phyloP scores from a whole-genome alignment of 2,113 vertebrate species.

The Psittacara wagleri region DNA sequence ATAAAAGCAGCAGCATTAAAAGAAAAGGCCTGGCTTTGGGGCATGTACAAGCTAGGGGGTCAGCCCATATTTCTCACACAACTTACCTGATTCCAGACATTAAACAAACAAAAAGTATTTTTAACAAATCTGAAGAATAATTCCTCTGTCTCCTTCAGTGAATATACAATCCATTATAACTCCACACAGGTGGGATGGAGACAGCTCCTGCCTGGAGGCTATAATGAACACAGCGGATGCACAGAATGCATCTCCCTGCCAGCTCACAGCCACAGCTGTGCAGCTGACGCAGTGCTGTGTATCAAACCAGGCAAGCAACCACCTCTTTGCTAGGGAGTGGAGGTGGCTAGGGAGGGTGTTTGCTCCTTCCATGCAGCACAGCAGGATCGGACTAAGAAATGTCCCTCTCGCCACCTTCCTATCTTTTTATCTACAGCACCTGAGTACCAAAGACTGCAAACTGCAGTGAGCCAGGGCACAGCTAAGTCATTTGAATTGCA shows the following conservation, averaged over 20 bases:
- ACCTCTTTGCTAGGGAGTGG: background rate
- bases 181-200: background rate
- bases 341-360: background rate
- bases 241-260: background rate
- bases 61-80: background rate
- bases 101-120: background rate
- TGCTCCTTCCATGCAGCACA: background rate
- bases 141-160: background rate
- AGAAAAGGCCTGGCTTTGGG: background rate
- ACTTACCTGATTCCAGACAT: background rate
- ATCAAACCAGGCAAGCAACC: background rate
- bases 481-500: background rate
- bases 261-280: background rate
- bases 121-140: background rate
- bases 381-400: accelerated
- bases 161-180: background rate
- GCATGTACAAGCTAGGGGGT: background rate
- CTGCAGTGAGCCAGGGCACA: accelerated
- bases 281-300: accelerated
- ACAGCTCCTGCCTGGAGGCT: background rate
- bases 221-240: background rate
- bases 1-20: background rate
- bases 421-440: accelerated
- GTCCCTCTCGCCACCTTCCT: background rate
- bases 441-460: background rate